Conservation (phyloP, 1,140 invertebrate genomes). For the Brachionus angularis region DNA sequence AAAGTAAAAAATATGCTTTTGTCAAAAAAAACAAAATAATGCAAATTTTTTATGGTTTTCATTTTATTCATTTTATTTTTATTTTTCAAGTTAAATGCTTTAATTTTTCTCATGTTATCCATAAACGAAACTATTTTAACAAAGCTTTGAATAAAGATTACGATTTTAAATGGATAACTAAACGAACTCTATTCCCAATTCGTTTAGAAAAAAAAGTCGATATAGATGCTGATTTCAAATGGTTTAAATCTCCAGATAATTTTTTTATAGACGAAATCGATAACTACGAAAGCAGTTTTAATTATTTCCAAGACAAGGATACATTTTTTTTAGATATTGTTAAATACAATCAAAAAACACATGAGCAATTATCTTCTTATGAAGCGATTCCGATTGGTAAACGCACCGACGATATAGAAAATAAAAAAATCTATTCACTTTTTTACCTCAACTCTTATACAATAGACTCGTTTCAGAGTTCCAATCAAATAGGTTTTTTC, state of each 20-base stretch:
- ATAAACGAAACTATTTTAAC: no score
- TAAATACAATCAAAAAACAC: neutral
- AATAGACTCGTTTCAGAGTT: neutral
- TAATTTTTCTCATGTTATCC: conserved; percentile 6
- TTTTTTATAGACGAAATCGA: conserved; percentile 10
- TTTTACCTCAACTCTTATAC: conserved; percentile 15
- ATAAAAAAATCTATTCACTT: conserved; percentile 12
- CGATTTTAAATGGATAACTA: conserved; percentile 29
- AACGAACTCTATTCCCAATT: neutral
- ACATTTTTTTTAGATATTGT: neutral
- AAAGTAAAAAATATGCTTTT: neutral
- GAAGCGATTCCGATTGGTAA: neutral
- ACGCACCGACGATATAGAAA: neutral
- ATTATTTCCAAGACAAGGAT: neutral
- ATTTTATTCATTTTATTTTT: no score
- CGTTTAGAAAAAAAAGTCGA: neutral
- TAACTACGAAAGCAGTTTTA: neutral
- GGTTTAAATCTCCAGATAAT: conserved; percentile 5
- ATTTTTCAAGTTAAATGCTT: no score
- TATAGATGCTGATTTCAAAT: conserved; percentile 34
- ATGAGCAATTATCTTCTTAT: conserved; percentile 8
- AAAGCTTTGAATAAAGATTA: no score
- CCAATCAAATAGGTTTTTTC: neutral
- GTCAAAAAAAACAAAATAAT: neutral
- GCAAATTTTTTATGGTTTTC: neutral